Percentiles rank a stretch among this genome's conserved stretches.
Evolutionary conservation across 1,140 invertebrate genomes (phyloP).

Genomic region (Drosophila seguyi): DNA sequence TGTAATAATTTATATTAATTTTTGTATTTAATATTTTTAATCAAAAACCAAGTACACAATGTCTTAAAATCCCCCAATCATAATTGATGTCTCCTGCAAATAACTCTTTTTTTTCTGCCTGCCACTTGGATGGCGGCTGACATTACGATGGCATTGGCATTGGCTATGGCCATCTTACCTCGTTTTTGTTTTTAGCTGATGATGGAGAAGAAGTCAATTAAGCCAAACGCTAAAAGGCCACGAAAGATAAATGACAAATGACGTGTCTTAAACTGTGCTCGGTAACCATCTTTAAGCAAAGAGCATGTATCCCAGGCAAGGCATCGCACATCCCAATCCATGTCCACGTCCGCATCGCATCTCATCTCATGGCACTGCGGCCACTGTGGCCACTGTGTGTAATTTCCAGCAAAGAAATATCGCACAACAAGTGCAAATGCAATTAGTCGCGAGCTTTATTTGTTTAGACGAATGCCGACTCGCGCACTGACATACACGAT

Average conservation of each 20-base stretch:
- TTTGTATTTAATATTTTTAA: background rate
- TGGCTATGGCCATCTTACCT: background rate
- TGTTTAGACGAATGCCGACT: conserved; percentile 77
- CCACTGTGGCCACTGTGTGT: conserved; percentile 55
- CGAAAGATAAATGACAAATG: conserved; percentile 81
- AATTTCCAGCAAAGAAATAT: conserved; percentile 80
- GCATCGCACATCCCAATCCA: conserved; percentile 13
- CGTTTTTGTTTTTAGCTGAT: conserved; percentile 34
- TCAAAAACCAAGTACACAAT: background rate
- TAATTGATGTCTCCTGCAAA: background rate
- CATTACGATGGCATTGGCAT: conserved; percentile 5
- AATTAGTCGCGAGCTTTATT: conserved; percentile 80
- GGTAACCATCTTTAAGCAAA: conserved; percentile 40
- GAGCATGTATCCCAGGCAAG: conserved; percentile 20
- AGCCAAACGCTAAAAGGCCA: conserved; percentile 77
- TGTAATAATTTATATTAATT: no score
- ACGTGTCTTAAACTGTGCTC: conserved; percentile 71
- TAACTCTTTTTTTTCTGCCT: conserved; percentile 6
- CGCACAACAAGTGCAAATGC: conserved; percentile 82
- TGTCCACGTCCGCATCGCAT: background rate
- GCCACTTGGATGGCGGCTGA: conserved; percentile 1
- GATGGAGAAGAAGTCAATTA: conserved; percentile 74
- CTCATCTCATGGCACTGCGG: background rate
- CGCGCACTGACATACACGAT: conserved; percentile 28
- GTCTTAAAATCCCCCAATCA: background rate